These are phyloP conservation scores for Tuta absoluta DNA, from an alignment of 2,888 invertebrate genomes.

Conservation along the genomic window DNA sequence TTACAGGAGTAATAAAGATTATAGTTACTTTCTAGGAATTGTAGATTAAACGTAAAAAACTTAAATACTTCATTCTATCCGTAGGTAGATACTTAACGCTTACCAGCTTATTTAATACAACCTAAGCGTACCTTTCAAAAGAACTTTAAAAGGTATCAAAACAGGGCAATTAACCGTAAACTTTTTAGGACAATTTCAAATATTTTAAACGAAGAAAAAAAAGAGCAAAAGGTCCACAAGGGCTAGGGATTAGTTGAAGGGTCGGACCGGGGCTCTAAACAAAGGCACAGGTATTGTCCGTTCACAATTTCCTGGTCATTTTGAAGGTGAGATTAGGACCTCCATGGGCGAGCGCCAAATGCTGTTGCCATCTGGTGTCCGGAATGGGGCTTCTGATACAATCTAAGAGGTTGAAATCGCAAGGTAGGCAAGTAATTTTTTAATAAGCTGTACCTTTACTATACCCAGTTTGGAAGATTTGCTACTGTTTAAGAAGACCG, in stretches of 20 bases:
- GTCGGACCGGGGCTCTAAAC: slow-evolving; percentile 25
- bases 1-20: no score
- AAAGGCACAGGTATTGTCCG: slow-evolving; percentile 27
- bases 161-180: slow-evolving; percentile 25
- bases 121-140: not conserved
- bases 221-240: slow-evolving; percentile 16
- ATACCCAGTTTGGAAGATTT: no score
- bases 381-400: not conserved
- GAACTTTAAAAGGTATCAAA: slow-evolving; percentile 14
- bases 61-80: no score
- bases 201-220: slow-evolving; percentile 22
- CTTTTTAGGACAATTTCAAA: slow-evolving; percentile 24
- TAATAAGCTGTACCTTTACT: no score
- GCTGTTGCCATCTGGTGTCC: slow-evolving; percentile 3
- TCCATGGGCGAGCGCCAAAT: slow-evolving; percentile 14
- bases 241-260: slow-evolving; percentile 30
- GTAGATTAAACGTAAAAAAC: no score
- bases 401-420: not conserved
- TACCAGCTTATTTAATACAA: not conserved
- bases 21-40: no score
- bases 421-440: not conserved
- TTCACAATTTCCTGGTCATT: slow-evolving; percentile 31
- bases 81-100: no score
- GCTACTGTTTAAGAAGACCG: no score
- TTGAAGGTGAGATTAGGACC: slow-evolving; percentile 22